Evolutionary conservation across 2,113 vertebrate genomes (phyloP).

Genomic region (Ammospiza nelsoni): DNA sequence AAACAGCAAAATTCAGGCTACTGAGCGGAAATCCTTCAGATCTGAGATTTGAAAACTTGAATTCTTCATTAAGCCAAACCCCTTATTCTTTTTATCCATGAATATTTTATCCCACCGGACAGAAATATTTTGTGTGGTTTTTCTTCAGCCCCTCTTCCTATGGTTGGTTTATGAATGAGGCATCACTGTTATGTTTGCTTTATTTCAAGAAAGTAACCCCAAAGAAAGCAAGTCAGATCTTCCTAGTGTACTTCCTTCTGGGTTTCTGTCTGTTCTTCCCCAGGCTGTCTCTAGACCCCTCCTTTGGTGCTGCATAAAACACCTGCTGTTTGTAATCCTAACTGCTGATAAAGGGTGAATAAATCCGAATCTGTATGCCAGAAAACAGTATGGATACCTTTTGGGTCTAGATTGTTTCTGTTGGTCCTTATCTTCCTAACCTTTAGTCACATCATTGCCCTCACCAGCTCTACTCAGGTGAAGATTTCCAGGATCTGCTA

Average conservation of each 20-base stretch:
- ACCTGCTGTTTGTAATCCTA: neutral
- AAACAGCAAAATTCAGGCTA: neutral
- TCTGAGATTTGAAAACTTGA: neutral
- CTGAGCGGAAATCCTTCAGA: neutral
- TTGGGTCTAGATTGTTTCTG: neutral
- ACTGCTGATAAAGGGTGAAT: neutral
- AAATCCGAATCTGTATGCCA: neutral
- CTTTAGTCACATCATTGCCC: neutral
- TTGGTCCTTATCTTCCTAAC: neutral
- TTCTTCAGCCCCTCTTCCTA: neutral
- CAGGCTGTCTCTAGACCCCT: neutral
- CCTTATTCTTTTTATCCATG: neutral
- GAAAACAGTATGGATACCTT: neutral
- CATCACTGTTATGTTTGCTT: neutral
- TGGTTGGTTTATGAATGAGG: neutral
- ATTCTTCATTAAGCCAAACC: slow-evolving; percentile 21
- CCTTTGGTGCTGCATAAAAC: neutral
- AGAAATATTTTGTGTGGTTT: neutral
- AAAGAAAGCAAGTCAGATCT: neutral
- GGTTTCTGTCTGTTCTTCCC: neutral
- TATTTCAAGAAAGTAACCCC: neutral
- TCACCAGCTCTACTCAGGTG: neutral
- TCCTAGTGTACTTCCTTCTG: neutral
- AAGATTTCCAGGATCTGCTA: neutral
- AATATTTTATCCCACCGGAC: neutral